A percentile compares a stretch with the other conserved stretches of the same genome.
Evolutionary conservation across 2,888 invertebrate species (phyloP).

Genomic region (Volucella inanis): DNA sequence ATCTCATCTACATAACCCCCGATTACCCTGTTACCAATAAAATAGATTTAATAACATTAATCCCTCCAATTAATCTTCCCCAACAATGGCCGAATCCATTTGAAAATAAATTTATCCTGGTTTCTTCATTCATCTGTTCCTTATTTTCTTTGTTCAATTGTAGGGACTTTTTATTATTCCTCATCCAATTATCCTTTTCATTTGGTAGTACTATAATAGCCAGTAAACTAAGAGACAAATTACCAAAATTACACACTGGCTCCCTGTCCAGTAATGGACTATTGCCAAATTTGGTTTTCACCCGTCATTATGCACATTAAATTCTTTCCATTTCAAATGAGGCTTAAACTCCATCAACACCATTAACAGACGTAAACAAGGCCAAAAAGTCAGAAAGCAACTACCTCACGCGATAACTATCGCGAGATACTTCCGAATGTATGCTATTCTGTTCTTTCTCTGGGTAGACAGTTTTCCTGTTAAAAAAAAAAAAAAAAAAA

Average conservation of each 20-base stretch:
- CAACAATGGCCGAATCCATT: no score
- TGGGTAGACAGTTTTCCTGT: not conserved
- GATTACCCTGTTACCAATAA: no score
- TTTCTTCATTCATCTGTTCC: no score
- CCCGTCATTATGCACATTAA: conserved; percentile 60
- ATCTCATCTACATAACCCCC: no score
- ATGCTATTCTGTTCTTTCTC: not conserved
- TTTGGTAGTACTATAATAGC: no score
- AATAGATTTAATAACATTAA: no score
- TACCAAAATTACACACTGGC: conserved; percentile 34
- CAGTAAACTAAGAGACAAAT: conserved; percentile 38
- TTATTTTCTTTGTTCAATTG: no score
- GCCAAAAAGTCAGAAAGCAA: conserved; percentile 30
- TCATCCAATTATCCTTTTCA: no score
- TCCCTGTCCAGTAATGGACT: conserved; percentile 7
- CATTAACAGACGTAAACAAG: conserved; percentile 51
- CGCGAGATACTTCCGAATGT: not conserved
- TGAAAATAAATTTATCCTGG: no score
- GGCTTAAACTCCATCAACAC: conserved; percentile 66
- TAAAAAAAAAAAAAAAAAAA: conserved; percentile 32
- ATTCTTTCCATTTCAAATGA: conserved; percentile 63
- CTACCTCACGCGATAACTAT: conserved; percentile 63
- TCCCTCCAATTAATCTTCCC: no score
- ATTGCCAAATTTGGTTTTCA: conserved; percentile 40
- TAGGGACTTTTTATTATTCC: no score